Conservation (phyloP, 2,888 invertebrate genomes). For the Epinotia demarniana region DNA sequence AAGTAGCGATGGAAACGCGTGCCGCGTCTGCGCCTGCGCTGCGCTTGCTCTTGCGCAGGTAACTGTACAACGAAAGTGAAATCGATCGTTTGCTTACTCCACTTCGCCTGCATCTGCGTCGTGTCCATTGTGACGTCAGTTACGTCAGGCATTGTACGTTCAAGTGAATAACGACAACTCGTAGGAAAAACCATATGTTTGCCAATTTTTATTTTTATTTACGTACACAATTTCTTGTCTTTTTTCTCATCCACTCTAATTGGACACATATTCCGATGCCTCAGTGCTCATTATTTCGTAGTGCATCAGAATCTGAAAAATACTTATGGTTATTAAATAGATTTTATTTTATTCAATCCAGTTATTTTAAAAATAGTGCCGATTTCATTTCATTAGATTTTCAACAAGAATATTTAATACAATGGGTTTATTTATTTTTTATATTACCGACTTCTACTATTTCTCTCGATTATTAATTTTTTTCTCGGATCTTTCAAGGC, state of each 20-base stretch:
- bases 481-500: too few species aligned
- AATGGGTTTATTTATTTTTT: too few species aligned
- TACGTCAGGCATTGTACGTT: slow-evolving; percentile 38
- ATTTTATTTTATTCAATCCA: too few species aligned
- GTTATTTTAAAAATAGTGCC: too few species aligned
- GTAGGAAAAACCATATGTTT: too few species aligned
- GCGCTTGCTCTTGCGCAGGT: slow-evolving; percentile 45
- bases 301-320: too few species aligned
- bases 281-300: too few species aligned
- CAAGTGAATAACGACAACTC: background rate
- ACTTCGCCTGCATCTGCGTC: slow-evolving; percentile 52
- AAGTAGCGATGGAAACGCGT: background rate
- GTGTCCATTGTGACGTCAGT: slow-evolving; percentile 46
- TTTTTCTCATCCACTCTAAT: background rate
- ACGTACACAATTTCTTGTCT: background rate
- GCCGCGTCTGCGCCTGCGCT: slow-evolving; percentile 37
- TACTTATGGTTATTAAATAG: too few species aligned
- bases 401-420: too few species aligned
- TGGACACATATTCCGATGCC: background rate
- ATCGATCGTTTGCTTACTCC: slow-evolving; percentile 64
- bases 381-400: too few species aligned
- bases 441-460: too few species aligned
- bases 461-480: too few species aligned
- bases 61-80: slow-evolving; percentile 69
- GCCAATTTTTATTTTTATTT: background rate